Percentiles rank a stretch among this genome's conserved stretches.
Conservation (phyloP, 2,113 vertebrate species). For the Alethe castanea region DNA sequence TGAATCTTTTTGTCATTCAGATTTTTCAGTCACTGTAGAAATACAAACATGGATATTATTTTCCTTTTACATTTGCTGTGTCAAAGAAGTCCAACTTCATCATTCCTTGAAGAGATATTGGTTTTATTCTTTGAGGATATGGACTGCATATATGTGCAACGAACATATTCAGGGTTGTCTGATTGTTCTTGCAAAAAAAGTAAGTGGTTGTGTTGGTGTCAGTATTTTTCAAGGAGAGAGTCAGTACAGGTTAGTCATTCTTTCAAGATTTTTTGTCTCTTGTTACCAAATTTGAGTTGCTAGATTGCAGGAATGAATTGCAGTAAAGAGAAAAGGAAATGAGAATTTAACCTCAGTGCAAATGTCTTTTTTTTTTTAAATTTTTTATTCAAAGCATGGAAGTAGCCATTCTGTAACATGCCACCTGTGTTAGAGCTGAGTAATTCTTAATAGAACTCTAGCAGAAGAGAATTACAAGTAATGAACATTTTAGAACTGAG, state of each 20-base stretch:
- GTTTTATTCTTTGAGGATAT: background rate
- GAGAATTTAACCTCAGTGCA: background rate
- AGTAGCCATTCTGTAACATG: background rate
- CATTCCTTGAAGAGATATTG: background rate
- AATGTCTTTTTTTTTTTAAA: background rate
- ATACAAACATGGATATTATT: background rate
- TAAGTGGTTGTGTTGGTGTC: background rate
- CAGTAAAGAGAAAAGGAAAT: background rate
- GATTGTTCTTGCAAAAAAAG: background rate
- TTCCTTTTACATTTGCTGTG: background rate
- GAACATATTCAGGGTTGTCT: background rate
- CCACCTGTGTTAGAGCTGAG: background rate
- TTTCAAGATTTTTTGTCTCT: background rate
- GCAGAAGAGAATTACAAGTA: background rate
- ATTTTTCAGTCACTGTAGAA: background rate
- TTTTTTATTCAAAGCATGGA: background rate
- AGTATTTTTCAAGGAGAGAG: background rate
- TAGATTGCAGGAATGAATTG: background rate
- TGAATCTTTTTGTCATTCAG: slow-evolving; percentile 6
- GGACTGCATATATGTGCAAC: background rate
- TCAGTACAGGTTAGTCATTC: background rate
- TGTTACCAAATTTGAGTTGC: background rate
- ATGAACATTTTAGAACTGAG: background rate
- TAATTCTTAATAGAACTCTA: background rate
- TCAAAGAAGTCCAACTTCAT: background rate